Conservation (phyloP, 2,113 vertebrate species). For the Aegotheles bennettii region DNA sequence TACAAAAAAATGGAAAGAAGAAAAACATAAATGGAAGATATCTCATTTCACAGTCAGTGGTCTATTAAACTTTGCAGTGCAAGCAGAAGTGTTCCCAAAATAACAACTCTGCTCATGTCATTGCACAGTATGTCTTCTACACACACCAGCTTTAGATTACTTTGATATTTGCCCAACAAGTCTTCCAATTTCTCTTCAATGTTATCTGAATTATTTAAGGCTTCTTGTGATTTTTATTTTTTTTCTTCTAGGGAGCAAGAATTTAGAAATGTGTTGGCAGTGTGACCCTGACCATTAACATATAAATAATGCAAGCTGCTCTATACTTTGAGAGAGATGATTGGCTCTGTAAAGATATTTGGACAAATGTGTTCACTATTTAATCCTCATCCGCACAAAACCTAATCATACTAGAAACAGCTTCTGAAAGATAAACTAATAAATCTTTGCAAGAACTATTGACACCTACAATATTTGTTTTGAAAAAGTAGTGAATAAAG, state of each 20-base stretch:
- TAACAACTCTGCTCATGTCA: conserved; percentile 8
- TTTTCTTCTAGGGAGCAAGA: background rate
- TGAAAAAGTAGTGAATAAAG: conserved; percentile 17
- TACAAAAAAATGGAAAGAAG: background rate
- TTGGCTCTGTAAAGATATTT: conserved; percentile 27
- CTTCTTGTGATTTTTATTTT: background rate
- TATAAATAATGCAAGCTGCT: conserved; percentile 46
- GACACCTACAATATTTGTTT: conserved; percentile 6
- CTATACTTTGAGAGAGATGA: background rate
- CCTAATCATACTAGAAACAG: background rate
- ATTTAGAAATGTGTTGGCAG: background rate
- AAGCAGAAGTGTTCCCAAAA: conserved; percentile 35
- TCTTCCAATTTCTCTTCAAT: conserved; percentile 42
- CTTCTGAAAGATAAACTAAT: conserved; percentile 32
- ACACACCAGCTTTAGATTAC: conserved; percentile 7
- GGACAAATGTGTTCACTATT: conserved; percentile 19
- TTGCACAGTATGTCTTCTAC: conserved; percentile 10
- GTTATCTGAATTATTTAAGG: conserved; percentile 60
- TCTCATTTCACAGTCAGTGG: background rate
- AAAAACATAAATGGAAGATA: background rate
- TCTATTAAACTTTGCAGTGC: conserved; percentile 19
- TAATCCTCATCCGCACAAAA: conserved; percentile 31
- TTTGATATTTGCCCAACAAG: conserved; percentile 51
- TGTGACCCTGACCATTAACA: conserved; percentile 1
- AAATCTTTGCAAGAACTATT: conserved; percentile 29